Evolutionary conservation across 2,888 invertebrate genomes (phyloP).

Genomic region (Nesidiocoris tenuis): DNA sequence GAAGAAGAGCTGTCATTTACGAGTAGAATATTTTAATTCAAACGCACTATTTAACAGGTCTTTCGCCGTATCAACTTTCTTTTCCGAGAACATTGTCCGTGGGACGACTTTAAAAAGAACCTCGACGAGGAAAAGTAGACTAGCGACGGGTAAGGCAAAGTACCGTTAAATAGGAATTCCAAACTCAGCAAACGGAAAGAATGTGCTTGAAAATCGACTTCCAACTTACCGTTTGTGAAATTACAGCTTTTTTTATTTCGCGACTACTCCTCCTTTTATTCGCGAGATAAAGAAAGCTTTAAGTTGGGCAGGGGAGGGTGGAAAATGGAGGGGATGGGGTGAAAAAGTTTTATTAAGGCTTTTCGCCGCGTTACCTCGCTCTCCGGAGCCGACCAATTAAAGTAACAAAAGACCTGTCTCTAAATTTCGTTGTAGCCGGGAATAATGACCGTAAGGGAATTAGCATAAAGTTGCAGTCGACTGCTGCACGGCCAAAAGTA

Average conservation of each 20-base stretch:
- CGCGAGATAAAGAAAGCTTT: background rate
- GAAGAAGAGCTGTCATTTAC: no score
- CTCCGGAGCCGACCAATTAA: background rate
- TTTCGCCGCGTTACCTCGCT: background rate
- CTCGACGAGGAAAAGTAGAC: no score
- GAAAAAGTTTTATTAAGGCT: background rate
- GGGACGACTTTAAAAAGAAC: no score
- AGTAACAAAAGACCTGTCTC: background rate
- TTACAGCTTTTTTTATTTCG: background rate
- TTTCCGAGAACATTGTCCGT: no score
- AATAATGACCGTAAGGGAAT: background rate
- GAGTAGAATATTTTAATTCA: no score
- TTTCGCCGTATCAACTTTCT: no score
- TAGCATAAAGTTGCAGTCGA: background rate
- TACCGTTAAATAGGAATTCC: background rate
- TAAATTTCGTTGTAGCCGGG: background rate
- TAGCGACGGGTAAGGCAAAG: no score
- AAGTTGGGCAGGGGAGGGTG: background rate
- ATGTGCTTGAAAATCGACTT: background rate
- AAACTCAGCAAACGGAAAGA: background rate
- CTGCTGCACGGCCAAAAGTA: background rate
- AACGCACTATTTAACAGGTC: no score
- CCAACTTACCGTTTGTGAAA: background rate
- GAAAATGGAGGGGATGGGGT: background rate
- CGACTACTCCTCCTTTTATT: background rate